phyloP scores from a whole-genome alignment of 2,113 vertebrate genomes.

The Hippocampus mohnikei region DNA sequence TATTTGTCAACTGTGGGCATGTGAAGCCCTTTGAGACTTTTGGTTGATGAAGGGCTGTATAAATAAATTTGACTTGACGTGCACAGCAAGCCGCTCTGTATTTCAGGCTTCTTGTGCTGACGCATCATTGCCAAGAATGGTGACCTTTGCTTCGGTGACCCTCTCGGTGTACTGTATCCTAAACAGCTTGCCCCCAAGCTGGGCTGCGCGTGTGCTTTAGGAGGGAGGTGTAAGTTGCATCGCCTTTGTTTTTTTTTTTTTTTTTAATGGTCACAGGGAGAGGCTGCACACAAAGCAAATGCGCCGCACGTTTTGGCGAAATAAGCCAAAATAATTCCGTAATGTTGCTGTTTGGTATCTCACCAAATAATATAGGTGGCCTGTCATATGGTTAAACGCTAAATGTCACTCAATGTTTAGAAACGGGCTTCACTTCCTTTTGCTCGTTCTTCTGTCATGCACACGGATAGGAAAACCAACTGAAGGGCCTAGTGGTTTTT shows the following conservation, averaged over 20 bases:
- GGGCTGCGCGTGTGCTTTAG: background rate
- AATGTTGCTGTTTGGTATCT: conserved; percentile 15
- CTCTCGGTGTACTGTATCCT: conserved; percentile 30
- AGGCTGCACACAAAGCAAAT: conserved; percentile 9
- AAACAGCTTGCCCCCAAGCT: background rate
- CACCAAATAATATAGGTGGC: conserved; percentile 2
- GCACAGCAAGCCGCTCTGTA: conserved; percentile 48
- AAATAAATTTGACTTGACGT: background rate
- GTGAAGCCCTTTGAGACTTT: no score
- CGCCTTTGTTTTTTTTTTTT: no score
- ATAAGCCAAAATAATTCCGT: conserved; percentile 18
- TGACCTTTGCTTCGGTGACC: conserved; percentile 64
- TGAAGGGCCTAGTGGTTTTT: conserved; percentile 81
- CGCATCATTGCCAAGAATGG: conserved; percentile 58
- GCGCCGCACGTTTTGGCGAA: conserved; percentile 20
- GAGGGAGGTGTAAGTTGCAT: background rate
- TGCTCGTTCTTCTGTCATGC: conserved; percentile 63
- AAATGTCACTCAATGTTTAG: conserved; percentile 18
- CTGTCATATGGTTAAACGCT: conserved; percentile 1
- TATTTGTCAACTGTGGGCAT: no score
- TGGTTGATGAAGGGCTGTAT: no score
- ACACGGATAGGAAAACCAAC: conserved; percentile 60
- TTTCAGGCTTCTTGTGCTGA: conserved; percentile 64
- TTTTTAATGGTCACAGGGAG: background rate
- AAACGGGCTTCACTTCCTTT: conserved; percentile 50